Evolutionary conservation across 2,113 vertebrate genomes (phyloP), one percentile per base, ranked within the genome.

Genomic region (Thermophis baileyi): DNA sequence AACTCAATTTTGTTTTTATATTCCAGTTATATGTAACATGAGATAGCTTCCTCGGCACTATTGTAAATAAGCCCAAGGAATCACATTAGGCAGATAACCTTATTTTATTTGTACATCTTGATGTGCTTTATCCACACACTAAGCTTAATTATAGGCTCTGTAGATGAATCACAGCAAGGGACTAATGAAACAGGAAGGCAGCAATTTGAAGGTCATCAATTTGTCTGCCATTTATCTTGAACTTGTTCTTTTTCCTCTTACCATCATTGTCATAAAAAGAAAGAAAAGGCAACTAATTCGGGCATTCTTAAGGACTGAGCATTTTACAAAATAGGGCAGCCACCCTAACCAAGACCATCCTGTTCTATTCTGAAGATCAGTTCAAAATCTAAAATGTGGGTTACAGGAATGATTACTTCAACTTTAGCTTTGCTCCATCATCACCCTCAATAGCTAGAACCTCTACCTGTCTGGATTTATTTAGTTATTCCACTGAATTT

Each of bases 61-160:
- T 11, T 46, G 54, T 63, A 94, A 94, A 89, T 92, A 91, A 94
- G 88, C 4, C 5, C 0, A 81, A 6, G 16, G 54, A 92, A 4
- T 14, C 18, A n/a, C 53, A 90, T 22, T 89, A 47, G 47, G 25
- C 46, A 94, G 30, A 4, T 87, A 60, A 2, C 24, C 40, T 86
- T 90, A 27, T 51, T 93, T 93, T 91, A 22, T 92, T 93, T 91
- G 35, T 81, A n/a, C n/a, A 92, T 94, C 94, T 95, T 93, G n/a
- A 92, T 89, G 16, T 89, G 4, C 81, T 96, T 90, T 93, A 89
- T 74, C 35, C 81, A 89, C 53, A 60, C 6, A 85, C 93, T 86
- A 3, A 88, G 87, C 74, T 63, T 93, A 94, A 95, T n/a, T 93
- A 90, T 93, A 91, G 20, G 10, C 57, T 92, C 5, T 30, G 74